Percentiles rank a stretch among this genome's conserved stretches.
Evolutionary conservation across 2,888 invertebrate species (phyloP).

Genomic region (Agrilus cyanescens): DNA sequence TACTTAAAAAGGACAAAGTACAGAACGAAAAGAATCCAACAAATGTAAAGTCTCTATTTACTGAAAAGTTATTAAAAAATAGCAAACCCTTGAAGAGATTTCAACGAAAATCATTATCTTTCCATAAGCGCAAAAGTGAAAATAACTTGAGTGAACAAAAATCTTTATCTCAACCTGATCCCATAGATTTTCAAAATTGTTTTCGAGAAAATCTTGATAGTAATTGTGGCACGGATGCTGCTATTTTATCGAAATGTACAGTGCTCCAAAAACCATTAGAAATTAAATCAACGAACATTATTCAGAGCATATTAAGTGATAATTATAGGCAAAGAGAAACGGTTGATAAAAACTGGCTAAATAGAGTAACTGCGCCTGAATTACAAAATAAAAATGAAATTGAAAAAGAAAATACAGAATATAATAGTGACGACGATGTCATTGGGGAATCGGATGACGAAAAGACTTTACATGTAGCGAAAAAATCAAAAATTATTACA

Average conservation of each 20-base stretch:
- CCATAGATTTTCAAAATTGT: constrained; percentile 2
- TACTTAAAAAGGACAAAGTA: constrained; percentile 28
- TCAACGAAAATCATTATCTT: constrained; percentile 56
- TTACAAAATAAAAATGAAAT: background rate
- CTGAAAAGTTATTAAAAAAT: constrained; percentile 57
- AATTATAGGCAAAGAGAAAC: constrained; percentile 25
- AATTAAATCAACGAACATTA: constrained; percentile 19
- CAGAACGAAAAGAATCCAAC: constrained; percentile 24
- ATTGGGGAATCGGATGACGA: constrained; percentile 38
- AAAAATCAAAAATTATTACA: constrained; percentile 20
- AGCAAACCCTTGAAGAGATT: constrained; percentile 61
- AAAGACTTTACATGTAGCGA: constrained; percentile 21
- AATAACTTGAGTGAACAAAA: constrained; percentile 12
- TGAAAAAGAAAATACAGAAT: constrained; percentile 14
- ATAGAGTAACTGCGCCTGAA: constrained; percentile 32
- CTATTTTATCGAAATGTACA: no score
- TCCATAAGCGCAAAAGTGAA: constrained; percentile 26
- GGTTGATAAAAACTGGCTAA: constrained; percentile 48
- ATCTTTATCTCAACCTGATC: constrained; percentile 17
- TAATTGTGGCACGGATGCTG: no score
- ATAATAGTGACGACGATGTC: constrained; percentile 61
- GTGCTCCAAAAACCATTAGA: no score
- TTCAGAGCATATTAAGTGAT: constrained; percentile 23
- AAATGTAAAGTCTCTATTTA: constrained; percentile 31
- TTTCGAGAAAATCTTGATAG: no score